Conservation (phyloP, 2,888 invertebrate genomes). For the Athrips mouffetella region DNA sequence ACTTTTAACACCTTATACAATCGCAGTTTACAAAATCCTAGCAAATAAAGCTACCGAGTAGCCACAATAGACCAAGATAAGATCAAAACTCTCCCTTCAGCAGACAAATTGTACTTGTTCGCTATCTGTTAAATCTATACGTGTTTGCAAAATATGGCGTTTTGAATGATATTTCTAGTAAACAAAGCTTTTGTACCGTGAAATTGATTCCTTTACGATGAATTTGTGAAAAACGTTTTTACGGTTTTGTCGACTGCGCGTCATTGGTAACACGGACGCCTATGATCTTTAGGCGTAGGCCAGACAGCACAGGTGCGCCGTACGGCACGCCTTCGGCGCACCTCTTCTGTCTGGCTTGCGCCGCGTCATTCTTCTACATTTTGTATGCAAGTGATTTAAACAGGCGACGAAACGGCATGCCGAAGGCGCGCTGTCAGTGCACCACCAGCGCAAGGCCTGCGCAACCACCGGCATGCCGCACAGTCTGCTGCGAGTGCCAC, state of each 20-base stretch:
- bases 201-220: conserved; percentile 58
- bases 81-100: conserved; percentile 59
- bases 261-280: not conserved
- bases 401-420: too few relatives aligned
- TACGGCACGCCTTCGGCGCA: too few relatives aligned
- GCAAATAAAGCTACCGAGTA: conserved; percentile 44
- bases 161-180: conserved; percentile 44
- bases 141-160: conserved; percentile 74
- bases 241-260: not conserved
- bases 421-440: too few relatives aligned
- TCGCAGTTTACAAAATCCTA: conserved; percentile 18
- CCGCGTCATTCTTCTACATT: too few relatives aligned
- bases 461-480: too few relatives aligned
- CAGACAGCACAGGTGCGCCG: too few relatives aligned
- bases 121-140: conserved; percentile 46
- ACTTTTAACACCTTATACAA: conserved; percentile 6
- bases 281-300: too few relatives aligned
- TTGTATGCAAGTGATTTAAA: too few relatives aligned
- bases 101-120: conserved; percentile 64
- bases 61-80: conserved; percentile 64
- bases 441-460: too few relatives aligned
- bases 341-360: too few relatives aligned
- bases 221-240: conserved; percentile 25
- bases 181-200: conserved; percentile 52
- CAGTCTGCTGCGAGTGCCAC: too few relatives aligned